A percentile compares a stretch with the other conserved stretches of the same genome.
Conservation (phyloP, 2,797 vertebrate genomes). For the Peromyscus eremicus region DNA sequence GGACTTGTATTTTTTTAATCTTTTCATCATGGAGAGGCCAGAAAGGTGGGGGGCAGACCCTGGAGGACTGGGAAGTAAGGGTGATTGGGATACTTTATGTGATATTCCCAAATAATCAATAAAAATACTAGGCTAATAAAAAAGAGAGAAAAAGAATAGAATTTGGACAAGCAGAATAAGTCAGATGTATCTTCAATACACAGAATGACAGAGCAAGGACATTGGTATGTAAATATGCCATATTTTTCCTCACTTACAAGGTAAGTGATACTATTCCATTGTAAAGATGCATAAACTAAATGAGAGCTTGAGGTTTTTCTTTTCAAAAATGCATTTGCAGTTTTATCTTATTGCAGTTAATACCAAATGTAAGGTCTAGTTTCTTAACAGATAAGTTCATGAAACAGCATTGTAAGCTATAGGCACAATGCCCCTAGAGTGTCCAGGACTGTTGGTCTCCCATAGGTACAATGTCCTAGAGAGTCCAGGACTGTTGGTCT, state of each 20-base stretch:
- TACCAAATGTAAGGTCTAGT: not conserved
- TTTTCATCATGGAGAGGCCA: not conserved
- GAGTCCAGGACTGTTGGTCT: too few relatives aligned
- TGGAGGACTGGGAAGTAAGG: not conserved
- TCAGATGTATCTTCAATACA: not conserved
- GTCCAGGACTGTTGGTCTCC: too few relatives aligned
- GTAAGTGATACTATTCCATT: not conserved
- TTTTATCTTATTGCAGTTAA: constrained; percentile 1
- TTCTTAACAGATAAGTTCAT: not conserved
- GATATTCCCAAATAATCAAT: not conserved
- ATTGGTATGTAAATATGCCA: not conserved
- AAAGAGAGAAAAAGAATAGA: not conserved
- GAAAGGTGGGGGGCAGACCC: not conserved
- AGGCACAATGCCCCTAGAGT: not conserved
- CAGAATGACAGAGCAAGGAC: not conserved
- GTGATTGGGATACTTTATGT: not conserved
- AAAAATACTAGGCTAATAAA: not conserved
- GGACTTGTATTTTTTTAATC: not conserved
- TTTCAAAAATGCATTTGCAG: not conserved
- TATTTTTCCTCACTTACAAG: not conserved
- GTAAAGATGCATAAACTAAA: not conserved
- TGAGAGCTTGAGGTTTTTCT: not conserved
- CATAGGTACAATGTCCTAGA: too few relatives aligned
- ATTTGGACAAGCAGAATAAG: not conserved
- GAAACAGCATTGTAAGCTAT: not conserved